Conservation (phyloP, 2,888 invertebrate genomes). For the Antheraea assamensis region DNA sequence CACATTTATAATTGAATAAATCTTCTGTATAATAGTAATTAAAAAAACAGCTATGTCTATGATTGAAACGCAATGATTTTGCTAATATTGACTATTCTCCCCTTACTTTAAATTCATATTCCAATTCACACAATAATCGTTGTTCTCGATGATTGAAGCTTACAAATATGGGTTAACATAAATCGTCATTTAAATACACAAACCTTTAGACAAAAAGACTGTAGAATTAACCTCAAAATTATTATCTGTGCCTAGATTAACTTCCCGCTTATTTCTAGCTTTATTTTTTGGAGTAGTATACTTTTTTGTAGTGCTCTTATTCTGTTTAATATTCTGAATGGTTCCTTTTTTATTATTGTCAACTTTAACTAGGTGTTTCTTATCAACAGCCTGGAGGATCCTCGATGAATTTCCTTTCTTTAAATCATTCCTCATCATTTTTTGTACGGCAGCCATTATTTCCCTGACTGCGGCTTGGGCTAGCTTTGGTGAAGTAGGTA, state of each 20-base stretch:
- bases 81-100: too few relatives aligned
- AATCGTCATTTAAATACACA: neutral
- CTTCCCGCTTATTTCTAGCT: slow-evolving; percentile 6
- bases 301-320: slow-evolving; percentile 3
- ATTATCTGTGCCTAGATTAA: neutral
- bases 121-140: neutral
- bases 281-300: neutral
- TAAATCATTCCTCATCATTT: slow-evolving; percentile 43
- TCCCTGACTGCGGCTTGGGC: slow-evolving; percentile 44
- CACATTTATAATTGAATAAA: too few relatives aligned
- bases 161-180: neutral
- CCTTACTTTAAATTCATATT: too few relatives aligned
- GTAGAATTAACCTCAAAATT: neutral
- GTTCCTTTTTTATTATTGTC: neutral
- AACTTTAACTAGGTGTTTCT: neutral
- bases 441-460: slow-evolving; percentile 46
- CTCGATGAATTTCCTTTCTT: slow-evolving; percentile 21
- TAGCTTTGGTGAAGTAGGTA: slow-evolving; percentile 18
- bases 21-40: too few relatives aligned
- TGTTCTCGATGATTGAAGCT: neutral
- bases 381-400: slow-evolving; percentile 14
- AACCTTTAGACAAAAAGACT: neutral
- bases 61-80: too few relatives aligned
- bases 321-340: neutral
- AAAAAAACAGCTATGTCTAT: too few relatives aligned